Conservation (phyloP, 1,140 invertebrate species). For the Euwallacea similis region DNA sequence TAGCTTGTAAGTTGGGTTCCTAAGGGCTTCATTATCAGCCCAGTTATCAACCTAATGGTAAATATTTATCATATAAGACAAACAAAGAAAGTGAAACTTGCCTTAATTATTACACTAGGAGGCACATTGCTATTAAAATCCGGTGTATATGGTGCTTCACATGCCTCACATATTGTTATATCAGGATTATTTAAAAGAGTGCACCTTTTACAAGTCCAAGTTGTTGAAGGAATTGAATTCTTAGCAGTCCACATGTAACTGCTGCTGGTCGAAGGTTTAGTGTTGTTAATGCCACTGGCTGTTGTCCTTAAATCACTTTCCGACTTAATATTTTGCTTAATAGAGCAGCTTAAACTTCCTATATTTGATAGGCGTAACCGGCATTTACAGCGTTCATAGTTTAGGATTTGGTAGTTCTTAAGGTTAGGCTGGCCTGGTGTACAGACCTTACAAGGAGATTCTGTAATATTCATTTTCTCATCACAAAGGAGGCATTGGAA, state of each 20-base stretch:
- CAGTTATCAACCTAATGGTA: conserved; percentile 53
- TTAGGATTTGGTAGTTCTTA: conserved; percentile 42
- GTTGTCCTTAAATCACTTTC: conserved; percentile 47
- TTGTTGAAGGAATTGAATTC: conserved; percentile 51
- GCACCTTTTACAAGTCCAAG: conserved; percentile 86
- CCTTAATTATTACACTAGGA: conserved; percentile 52
- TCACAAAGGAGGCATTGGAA: conserved; percentile 46
- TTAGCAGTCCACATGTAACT: conserved; percentile 47
- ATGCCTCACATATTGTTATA: conserved; percentile 63
- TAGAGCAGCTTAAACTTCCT: conserved; percentile 44
- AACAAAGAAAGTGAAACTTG: conserved; percentile 56
- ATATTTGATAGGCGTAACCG: conserved; percentile 49
- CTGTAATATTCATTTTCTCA: conserved; percentile 48
- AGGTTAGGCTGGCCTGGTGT: conserved; percentile 46
- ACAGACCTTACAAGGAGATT: conserved; percentile 51
- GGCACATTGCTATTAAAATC: conserved; percentile 53
- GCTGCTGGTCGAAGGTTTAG: conserved; percentile 16
- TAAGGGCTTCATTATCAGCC: conserved; percentile 56
- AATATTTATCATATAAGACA: conserved; percentile 54
- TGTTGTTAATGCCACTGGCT: conserved; percentile 50
- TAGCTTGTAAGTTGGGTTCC: conserved; percentile 57
- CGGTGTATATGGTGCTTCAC: conserved; percentile 62
- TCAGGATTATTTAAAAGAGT: conserved; percentile 76
- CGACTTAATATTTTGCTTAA: conserved; percentile 42
- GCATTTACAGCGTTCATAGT: conserved; percentile 48